These are phyloP conservation scores for Colossoma macropomum DNA, from an alignment of 2,113 vertebrate species.

Conservation along the genomic window DNA sequence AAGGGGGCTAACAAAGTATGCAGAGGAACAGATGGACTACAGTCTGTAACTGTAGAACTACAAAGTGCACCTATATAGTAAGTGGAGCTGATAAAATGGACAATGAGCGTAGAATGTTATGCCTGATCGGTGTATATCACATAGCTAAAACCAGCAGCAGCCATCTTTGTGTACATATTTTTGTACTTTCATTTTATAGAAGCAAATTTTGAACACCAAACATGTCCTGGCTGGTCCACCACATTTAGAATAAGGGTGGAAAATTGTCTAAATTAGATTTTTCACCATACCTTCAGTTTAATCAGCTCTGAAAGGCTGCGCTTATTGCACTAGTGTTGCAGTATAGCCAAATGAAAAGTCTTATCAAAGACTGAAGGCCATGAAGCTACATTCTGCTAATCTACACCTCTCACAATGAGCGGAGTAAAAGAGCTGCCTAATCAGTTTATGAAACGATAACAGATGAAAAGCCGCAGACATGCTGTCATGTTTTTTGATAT, in stretches of 20 bases:
- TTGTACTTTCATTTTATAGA: too few species aligned
- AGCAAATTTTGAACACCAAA: neutral
- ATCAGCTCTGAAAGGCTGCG: neutral
- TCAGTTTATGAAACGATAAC: neutral
- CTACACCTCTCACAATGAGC: neutral
- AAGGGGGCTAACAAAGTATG: too few species aligned
- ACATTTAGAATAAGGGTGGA: neutral
- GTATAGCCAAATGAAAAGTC: neutral
- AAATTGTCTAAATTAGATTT: neutral
- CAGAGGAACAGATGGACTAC: too few species aligned
- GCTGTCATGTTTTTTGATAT: neutral
- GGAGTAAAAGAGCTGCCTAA: neutral
- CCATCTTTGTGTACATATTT: too few species aligned
- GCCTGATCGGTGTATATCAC: too few species aligned
- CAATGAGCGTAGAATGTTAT: too few species aligned
- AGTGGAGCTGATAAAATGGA: too few species aligned
- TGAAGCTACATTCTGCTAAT: neutral
- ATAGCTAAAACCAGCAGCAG: too few species aligned
- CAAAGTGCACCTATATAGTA: too few species aligned
- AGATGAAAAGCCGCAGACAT: neutral
- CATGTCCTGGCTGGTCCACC: neutral
- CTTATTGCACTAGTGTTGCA: neutral
- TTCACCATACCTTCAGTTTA: neutral
- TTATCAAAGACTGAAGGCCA: neutral
- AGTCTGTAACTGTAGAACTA: too few species aligned